A percentile compares a stretch with the other conserved stretches of the same genome.
Conservation (phyloP, 2,797 vertebrate species). For the Carapus acus region DNA sequence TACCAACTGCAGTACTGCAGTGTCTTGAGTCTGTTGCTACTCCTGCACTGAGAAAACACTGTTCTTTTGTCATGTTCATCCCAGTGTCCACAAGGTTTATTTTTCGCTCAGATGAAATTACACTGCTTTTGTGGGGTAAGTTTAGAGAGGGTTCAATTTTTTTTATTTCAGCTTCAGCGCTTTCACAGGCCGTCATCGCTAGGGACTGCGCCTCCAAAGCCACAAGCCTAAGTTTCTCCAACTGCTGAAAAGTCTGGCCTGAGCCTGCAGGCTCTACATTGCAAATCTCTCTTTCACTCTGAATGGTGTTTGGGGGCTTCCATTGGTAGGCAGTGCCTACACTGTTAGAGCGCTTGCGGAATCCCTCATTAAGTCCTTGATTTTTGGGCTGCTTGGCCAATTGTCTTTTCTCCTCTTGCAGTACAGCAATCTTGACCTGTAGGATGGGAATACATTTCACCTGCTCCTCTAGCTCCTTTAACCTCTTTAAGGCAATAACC, state of each 20-base stretch:
- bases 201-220: conserved; percentile 91
- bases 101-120: conserved; percentile 80
- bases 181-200: conserved; percentile 84
- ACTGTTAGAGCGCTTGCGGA: conserved; percentile 91
- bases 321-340: conserved; percentile 90
- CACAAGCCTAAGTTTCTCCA: conserved; percentile 88
- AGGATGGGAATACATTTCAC: conserved; percentile 93
- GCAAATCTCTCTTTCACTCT: conserved; percentile 79
- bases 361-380: conserved; percentile 64
- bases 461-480: conserved; percentile 95
- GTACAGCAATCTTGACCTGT: conserved; percentile 96
- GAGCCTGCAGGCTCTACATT: conserved; percentile 81
- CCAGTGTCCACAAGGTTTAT: conserved; percentile 76
- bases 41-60: conserved; percentile 66
- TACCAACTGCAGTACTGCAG: conserved; percentile 71
- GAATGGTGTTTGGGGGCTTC: conserved; percentile 72
- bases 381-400: conserved; percentile 84
- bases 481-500: conserved; percentile 87
- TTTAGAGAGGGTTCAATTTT: conserved; percentile 30
- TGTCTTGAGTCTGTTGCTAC: conserved; percentile 73
- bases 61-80: conserved; percentile 48
- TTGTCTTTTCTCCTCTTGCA: conserved; percentile 95
- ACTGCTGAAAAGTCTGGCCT: conserved; percentile 79
- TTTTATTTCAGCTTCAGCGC: conserved; percentile 28
- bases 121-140: conserved; percentile 67